These are phyloP conservation scores for Linnaemya tessellans DNA, from an alignment of 2,888 invertebrate species.

Conservation along the genomic window DNA sequence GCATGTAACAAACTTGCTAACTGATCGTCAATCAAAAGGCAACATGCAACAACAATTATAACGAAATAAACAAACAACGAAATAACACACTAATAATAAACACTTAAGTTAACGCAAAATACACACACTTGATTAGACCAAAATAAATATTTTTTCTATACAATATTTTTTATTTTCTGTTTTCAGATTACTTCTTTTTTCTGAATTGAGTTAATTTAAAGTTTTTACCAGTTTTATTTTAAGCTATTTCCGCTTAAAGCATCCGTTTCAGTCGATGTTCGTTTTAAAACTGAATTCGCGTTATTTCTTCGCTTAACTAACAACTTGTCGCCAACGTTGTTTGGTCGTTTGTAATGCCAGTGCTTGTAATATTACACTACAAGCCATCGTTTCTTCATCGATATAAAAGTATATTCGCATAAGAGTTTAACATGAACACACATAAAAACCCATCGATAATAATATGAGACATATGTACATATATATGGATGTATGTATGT, in stretches of 20 bases:
- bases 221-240: conserved; percentile 47
- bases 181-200: not conserved
- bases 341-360: conserved; percentile 16
- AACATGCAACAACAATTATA: conserved; percentile 52
- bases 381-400: conserved; percentile 48
- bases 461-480: not conserved
- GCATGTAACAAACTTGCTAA: conserved; percentile 69
- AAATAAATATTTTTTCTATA: conserved; percentile 22
- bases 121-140: conserved; percentile 61
- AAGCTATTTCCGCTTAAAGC: conserved; percentile 74
- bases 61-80: conserved; percentile 28
- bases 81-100: conserved; percentile 17
- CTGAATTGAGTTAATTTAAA: conserved; percentile 16
- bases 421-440: conserved; percentile 25
- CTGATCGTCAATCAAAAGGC: conserved; percentile 62
- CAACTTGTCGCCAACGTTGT: conserved; percentile 73
- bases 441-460: conserved; percentile 46
- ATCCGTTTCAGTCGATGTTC: conserved; percentile 81
- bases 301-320: conserved; percentile 76
- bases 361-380: conserved; percentile 47
- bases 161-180: not conserved
- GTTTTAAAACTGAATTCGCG: conserved; percentile 82
- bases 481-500: not conserved
- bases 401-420: conserved; percentile 34
- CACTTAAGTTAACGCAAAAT: conserved; percentile 24